A percentile compares a stretch with the other conserved stretches of the same genome.
Conservation (phyloP, 2,797 vertebrate genomes). For the Hipposideros larvatus region DNA sequence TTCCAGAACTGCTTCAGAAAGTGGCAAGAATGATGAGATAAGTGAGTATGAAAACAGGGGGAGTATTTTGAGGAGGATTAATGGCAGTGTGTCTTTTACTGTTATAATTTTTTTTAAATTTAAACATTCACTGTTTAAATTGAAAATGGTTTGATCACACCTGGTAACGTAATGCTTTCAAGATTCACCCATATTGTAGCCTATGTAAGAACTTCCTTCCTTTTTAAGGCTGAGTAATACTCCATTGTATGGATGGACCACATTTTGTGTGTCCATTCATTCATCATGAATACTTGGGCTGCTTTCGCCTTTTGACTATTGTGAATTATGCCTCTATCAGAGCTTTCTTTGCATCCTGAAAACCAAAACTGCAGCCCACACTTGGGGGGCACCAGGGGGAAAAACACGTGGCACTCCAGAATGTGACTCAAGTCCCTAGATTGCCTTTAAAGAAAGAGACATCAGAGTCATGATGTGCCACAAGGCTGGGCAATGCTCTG, state of each 20-base stretch:
- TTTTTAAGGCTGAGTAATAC: neutral
- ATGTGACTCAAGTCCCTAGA: neutral
- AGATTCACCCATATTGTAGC: rapidly evolving
- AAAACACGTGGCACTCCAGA: rapidly evolving
- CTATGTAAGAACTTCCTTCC: neutral
- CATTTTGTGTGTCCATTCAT: rapidly evolving
- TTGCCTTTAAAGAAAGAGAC: neutral
- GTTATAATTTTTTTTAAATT: no score
- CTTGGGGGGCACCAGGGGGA: rapidly evolving
- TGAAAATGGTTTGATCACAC: no score
- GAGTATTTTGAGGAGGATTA: no score
- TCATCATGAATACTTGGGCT: rapidly evolving
- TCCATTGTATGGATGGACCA: rapidly evolving
- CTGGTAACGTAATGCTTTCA: rapidly evolving
- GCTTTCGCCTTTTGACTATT: neutral
- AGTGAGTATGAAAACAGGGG: no score
- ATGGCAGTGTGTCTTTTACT: no score
- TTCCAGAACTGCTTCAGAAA: no score
- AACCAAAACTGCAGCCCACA: neutral
- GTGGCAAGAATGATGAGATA: no score
- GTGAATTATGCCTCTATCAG: neutral
- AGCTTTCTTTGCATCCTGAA: neutral
- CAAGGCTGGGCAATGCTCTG: rapidly evolving
- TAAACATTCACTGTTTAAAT: no score
- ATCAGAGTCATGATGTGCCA: rapidly evolving